phyloP scores from a whole-genome alignment of 2,888 invertebrate genomes.

The Eugnorisma glareosa region DNA sequence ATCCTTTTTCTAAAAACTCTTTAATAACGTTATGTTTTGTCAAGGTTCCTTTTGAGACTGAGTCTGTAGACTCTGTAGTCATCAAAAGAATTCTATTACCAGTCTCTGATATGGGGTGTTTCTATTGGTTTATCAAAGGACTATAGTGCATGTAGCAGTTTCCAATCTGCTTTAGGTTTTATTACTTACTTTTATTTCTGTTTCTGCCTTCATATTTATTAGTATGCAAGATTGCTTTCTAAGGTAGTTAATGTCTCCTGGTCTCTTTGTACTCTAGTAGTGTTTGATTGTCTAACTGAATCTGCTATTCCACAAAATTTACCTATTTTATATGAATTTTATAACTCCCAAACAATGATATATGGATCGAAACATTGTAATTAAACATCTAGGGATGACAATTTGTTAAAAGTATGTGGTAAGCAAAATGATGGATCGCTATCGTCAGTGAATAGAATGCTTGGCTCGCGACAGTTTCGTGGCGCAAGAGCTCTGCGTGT shows the following conservation, averaged over 20 bases:
- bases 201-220: too few species aligned
- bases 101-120: background rate
- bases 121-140: background rate
- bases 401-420: background rate
- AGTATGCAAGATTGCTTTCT: background rate
- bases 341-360: background rate
- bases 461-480: constrained; percentile 57
- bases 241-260: background rate
- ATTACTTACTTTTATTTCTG: background rate
- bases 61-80: background rate
- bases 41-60: too few species aligned
- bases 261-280: background rate
- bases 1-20: too few species aligned
- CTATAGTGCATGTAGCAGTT: background rate
- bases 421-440: constrained; percentile 48
- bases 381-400: background rate
- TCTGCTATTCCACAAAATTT: background rate
- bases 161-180: background rate
- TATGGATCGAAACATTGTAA: background rate
- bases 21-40: background rate
- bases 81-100: background rate
- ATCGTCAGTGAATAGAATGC: constrained; percentile 43
- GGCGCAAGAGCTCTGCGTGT: constrained; percentile 45
- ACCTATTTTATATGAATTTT: background rate
- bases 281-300: background rate